Percentiles rank a stretch among this genome's conserved stretches.
phyloP scores from a whole-genome alignment of 2,797 vertebrate genomes.

The Meriones psammophilus region DNA sequence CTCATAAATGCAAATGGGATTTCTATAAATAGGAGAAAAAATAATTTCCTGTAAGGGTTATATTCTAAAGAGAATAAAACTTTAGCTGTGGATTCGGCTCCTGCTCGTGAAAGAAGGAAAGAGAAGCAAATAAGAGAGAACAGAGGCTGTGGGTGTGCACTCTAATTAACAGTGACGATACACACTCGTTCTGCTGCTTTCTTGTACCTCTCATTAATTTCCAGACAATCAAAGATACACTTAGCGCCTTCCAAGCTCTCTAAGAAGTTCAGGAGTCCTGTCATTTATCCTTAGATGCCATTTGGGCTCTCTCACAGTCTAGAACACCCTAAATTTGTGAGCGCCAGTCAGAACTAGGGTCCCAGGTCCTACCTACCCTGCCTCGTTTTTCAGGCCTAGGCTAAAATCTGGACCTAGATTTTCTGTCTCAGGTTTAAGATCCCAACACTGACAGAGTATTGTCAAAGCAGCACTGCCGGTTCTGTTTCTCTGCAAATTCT shows the following conservation, averaged over 20 bases:
- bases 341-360: neutral
- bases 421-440: neutral
- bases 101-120: neutral
- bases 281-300: neutral
- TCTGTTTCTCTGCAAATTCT: neutral
- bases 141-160: neutral
- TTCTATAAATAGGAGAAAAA: conserved; percentile 80
- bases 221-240: neutral
- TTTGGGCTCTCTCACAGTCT: neutral
- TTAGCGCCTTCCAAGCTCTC: conserved; percentile 28
- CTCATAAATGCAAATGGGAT: conserved; percentile 79
- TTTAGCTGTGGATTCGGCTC: conserved; percentile 27
- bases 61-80: conserved; percentile 59
- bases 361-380: neutral
- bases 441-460: neutral
- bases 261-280: neutral
- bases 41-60: conserved; percentile 70
- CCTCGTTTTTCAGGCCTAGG: conserved; percentile 20
- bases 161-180: neutral
- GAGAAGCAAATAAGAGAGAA: neutral
- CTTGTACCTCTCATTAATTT: neutral
- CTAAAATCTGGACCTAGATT: neutral
- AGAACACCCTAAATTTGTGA: neutral
- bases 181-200: neutral
- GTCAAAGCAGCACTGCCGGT: neutral